phyloP scores from a whole-genome alignment of 2,113 vertebrate species.

The Archocentrus centrarchus region DNA sequence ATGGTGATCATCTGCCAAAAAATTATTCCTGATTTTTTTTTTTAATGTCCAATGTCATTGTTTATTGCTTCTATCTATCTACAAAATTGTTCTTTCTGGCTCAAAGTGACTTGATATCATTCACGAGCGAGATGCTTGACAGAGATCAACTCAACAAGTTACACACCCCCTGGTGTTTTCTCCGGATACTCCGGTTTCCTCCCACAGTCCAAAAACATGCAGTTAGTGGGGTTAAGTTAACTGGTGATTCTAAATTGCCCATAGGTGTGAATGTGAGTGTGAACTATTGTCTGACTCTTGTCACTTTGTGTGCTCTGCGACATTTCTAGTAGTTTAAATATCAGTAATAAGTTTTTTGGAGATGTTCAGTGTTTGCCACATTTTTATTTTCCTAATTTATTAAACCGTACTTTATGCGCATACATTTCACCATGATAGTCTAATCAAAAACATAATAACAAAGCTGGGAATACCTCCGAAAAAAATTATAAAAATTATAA shows the following conservation, averaged over 20 bases:
- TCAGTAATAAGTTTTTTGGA: neutral
- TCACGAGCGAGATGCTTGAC: neutral
- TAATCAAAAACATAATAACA: neutral
- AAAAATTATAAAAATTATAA: neutral
- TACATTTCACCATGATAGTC: neutral
- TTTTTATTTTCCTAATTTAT: neutral
- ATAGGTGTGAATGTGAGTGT: too few relatives aligned
- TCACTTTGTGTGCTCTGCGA: too few relatives aligned
- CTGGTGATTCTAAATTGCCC: too few relatives aligned
- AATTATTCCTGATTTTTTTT: neutral
- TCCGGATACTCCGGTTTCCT: too few relatives aligned
- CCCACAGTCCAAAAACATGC: too few relatives aligned
- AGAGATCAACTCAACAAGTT: neutral
- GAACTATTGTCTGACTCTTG: too few relatives aligned
- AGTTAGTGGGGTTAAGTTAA: too few relatives aligned
- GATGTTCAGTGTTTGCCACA: too few relatives aligned
- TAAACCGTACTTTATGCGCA: neutral
- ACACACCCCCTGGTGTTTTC: too few relatives aligned
- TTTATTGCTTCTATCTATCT: neutral
- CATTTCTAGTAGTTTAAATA: neutral
- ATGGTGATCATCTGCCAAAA: neutral
- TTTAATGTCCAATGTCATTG: too few relatives aligned
- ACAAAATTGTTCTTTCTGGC: neutral
- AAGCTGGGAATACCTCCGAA: neutral
- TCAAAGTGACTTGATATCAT: neutral